These are phyloP conservation scores for Euplagia quadripunctaria DNA, from an alignment of 2,888 invertebrate genomes.

Conservation along the genomic window DNA sequence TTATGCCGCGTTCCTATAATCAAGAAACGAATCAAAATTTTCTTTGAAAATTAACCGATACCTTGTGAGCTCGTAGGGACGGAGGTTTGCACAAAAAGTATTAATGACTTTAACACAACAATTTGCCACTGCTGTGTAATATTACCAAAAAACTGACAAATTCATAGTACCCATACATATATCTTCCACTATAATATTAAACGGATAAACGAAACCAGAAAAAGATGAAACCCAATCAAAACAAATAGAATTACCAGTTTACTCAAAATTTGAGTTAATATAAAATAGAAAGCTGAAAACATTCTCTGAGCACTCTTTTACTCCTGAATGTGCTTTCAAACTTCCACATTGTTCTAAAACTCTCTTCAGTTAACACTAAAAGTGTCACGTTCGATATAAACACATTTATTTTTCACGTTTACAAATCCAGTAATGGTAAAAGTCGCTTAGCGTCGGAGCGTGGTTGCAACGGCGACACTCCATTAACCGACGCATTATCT, in stretches of 20 bases:
- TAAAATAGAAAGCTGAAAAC: not conserved
- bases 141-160: too few species aligned
- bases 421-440: conserved; percentile 66
- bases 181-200: not conserved
- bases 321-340: conserved; percentile 14
- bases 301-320: not conserved
- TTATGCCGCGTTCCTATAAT: too few species aligned
- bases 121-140: too few species aligned
- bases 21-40: too few species aligned
- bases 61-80: too few species aligned
- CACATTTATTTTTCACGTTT: conserved; percentile 56
- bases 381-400: conserved; percentile 54
- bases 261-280: too few species aligned
- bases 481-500: conserved; percentile 79
- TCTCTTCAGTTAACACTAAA: conserved; percentile 39
- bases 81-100: too few species aligned
- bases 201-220: not conserved
- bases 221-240: not conserved
- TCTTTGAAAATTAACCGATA: too few species aligned
- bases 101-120: too few species aligned
- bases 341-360: conserved; percentile 24
- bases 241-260: conserved; percentile 20
- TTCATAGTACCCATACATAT: not conserved
- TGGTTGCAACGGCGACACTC: conserved; percentile 68
- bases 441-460: conserved; percentile 62